Evolutionary conservation across 1,140 invertebrate genomes (phyloP).

Genomic region (Battus philenor): DNA sequence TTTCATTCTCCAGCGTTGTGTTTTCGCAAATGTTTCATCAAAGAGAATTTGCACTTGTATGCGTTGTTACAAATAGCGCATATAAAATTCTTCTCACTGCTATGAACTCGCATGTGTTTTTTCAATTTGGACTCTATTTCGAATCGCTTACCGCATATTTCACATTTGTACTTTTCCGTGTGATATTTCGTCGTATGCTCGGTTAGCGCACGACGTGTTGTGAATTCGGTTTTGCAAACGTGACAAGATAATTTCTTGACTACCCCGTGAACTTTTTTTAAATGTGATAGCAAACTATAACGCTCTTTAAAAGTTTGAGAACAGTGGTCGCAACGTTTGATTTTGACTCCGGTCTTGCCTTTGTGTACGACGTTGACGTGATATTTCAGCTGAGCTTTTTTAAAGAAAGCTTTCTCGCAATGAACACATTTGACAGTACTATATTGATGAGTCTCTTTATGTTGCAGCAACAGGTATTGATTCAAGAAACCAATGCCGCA

Average conservation of each 20-base stretch:
- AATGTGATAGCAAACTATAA: conserved; percentile 42
- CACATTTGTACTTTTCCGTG: conserved; percentile 71
- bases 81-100: conserved; percentile 76
- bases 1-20: no score
- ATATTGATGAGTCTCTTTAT: conserved; percentile 47
- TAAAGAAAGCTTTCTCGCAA: conserved; percentile 36
- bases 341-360: conserved; percentile 26
- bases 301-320: conserved; percentile 36
- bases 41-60: conserved; percentile 80
- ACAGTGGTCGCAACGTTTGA: conserved; percentile 39
- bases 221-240: conserved; percentile 33
- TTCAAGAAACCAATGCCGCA: conserved; percentile 63
- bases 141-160: conserved; percentile 71
- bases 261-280: conserved; percentile 39
- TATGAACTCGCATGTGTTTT: conserved; percentile 83
- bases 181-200: conserved; percentile 63
- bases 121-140: conserved; percentile 77
- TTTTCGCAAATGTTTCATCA: conserved; percentile 81
- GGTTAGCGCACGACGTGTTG: conserved; percentile 31
- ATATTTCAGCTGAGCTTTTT: conserved; percentile 39
- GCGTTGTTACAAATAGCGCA: conserved; percentile 76
- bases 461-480: conserved; percentile 57
- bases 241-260: conserved; percentile 33
- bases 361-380: conserved; percentile 37
- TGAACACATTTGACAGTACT: conserved; percentile 31